Conservation (phyloP, 2,888 invertebrate genomes). For the Paralinhomoeus sp. region DNA sequence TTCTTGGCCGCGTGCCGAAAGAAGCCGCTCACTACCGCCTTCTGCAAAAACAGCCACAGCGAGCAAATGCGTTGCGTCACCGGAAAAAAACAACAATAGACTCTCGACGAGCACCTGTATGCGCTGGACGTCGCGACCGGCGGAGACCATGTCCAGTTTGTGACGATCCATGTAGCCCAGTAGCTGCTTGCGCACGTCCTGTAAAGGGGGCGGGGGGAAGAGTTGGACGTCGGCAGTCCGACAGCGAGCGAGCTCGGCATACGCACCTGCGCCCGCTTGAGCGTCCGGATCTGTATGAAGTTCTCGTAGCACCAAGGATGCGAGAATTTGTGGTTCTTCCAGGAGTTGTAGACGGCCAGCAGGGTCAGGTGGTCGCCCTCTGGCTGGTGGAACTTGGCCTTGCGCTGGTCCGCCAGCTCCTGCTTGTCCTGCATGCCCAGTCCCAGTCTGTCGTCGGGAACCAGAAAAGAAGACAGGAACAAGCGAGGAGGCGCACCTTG, state of each 20-base stretch:
- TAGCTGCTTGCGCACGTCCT: constrained; percentile 89
- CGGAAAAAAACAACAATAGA: no score
- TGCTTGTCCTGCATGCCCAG: constrained; percentile 54
- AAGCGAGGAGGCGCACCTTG: constrained; percentile 26
- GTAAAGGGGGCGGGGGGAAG: no score
- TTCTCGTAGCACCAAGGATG: constrained; percentile 99
- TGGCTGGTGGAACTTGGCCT: constrained; percentile 93
- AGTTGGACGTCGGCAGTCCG: no score
- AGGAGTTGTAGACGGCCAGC: constrained; percentile 92
- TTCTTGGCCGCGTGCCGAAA: constrained; percentile 97
- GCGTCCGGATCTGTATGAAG: constrained; percentile 83
- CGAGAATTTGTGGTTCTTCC: constrained; percentile 96
- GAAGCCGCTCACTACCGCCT: constrained; percentile 81
- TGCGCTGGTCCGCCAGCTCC: constrained; percentile 88
- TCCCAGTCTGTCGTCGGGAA: no score
- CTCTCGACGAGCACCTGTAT: no score
- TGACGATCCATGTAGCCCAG: constrained; percentile 44
- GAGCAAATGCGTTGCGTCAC: no score
- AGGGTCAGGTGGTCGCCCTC: constrained; percentile 94
- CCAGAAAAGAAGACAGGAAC: no score
- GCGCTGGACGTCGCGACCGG: constrained; percentile 75
- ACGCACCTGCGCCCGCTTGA: constrained; percentile 51
- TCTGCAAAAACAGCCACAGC: no score
- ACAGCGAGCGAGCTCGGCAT: no score
- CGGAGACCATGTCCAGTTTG: constrained; percentile 82